Percentiles rank a stretch among this genome's conserved stretches.
These are phyloP conservation scores for Lepidostoma basale DNA, from an alignment of 1,140 invertebrate genomes.

Conservation along the genomic window DNA sequence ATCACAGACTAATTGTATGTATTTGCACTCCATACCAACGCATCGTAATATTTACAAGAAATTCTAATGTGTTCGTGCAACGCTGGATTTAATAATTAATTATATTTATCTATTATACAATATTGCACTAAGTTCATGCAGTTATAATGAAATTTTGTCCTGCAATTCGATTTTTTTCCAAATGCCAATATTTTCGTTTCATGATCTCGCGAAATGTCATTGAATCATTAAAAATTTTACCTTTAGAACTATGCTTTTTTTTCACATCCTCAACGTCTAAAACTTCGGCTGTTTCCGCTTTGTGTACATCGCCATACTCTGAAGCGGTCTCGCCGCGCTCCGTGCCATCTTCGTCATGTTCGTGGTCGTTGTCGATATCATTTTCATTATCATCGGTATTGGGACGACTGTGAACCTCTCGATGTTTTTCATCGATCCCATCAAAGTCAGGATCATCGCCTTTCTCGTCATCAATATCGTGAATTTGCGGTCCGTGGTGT, in stretches of 20 bases:
- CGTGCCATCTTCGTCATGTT: constrained; percentile 56
- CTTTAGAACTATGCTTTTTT: constrained; percentile 22
- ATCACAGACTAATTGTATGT: neutral
- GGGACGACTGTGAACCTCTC: constrained; percentile 12
- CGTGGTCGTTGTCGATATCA: constrained; percentile 49
- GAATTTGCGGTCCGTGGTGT: constrained; percentile 9
- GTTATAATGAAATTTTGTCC: neutral
- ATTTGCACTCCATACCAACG: too few relatives aligned
- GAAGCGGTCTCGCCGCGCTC: constrained; percentile 54
- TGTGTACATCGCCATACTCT: constrained; percentile 55
- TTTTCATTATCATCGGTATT: constrained; percentile 50
- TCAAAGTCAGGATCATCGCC: constrained; percentile 33
- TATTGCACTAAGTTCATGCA: neutral
- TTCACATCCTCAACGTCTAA: constrained; percentile 52
- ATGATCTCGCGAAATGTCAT: constrained; percentile 10
- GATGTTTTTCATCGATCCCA: constrained; percentile 9
- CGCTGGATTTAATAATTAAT: neutral
- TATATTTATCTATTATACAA: too few relatives aligned
- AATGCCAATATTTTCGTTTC: neutral
- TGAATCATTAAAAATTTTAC: constrained; percentile 19
- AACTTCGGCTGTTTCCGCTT: constrained; percentile 51
- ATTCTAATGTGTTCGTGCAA: constrained; percentile 14
- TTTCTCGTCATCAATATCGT: constrained; percentile 37
- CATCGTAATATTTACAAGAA: constrained; percentile 8
- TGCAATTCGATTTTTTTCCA: constrained; percentile 10